Evolutionary conservation across 2,888 invertebrate genomes (phyloP), one percentile per base, ranked within the genome.

Genomic region (Sinotaia quadrata): DNA sequence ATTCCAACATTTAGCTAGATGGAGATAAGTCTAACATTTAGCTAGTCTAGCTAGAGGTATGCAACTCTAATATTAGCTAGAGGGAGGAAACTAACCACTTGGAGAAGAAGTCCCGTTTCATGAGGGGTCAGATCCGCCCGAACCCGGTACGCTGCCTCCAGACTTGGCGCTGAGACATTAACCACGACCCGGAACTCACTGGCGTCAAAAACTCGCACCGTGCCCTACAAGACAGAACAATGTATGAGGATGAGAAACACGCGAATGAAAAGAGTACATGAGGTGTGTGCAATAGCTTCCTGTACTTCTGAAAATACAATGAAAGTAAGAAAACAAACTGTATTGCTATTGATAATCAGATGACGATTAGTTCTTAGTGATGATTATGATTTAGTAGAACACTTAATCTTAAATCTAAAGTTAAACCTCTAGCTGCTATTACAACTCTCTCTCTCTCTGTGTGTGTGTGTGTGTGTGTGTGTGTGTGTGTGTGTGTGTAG

Each of bases 51-150:
- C n/a, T n/a, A n/a, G n/a, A n/a, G n/a, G n/a, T n/a, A n/a, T n/a
- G n/a, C n/a, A n/a, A n/a, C n/a, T n/a, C n/a, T n/a, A n/a, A n/a
- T n/a, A n/a, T n/a, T n/a, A n/a, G n/a, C n/a, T n/a, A n/a, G n/a
- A n/a, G n/a, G n/a, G n/a, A n/a, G n/a, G n/a, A n/a, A n/a, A 75
- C 84, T 77, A 78, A 86, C 87, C 73, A 86, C 77, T 74, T 87
- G 85, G 47, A 87, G 70, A 24, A 87, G 79, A 36, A 86, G 69
- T 10, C 78, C 77, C 27, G 80, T 81, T 44, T 81, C 75, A 67
- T 80, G 73, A 15, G 78, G 70, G 5, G 76, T 69, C 41, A 84
- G 69, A 49, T 84, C 79, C 49, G 84, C 78, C 8, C 82, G 72
- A 7, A 86, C 82, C n/a, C 77, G 77, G 29, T 85, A 81, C 3